phyloP scores from a whole-genome alignment of 1,140 invertebrate species.

The Trinorchestia longiramus region DNA sequence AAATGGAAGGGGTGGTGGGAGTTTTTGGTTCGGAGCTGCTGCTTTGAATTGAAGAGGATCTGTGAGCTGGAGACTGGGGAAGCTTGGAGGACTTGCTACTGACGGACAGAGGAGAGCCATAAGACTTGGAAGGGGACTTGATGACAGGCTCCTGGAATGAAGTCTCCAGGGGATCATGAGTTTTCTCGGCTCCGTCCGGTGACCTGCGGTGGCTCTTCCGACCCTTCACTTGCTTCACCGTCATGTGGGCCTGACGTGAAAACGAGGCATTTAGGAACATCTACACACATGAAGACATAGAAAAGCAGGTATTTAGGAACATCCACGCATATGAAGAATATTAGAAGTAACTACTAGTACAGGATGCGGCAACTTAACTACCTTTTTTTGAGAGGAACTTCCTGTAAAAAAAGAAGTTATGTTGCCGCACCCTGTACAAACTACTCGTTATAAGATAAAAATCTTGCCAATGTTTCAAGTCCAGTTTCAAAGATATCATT shows the following conservation, averaged over 20 bases:
- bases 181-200: conserved; percentile 19
- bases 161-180: not conserved
- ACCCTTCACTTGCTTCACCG: conserved; percentile 6
- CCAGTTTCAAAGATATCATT: no score
- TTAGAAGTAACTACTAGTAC: no score
- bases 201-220: conserved; percentile 44
- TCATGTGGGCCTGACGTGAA: not conserved
- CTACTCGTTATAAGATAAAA: no score
- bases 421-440: no score
- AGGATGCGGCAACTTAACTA: no score
- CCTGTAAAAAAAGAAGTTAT: no score
- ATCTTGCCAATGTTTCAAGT: no score
- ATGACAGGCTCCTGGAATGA: not conserved
- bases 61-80: not conserved
- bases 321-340: no score
- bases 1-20: not conserved
- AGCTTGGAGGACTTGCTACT: not conserved
- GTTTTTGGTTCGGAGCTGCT: not conserved
- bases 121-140: conserved; percentile 5
- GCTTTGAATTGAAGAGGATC: not conserved
- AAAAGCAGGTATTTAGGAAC: not conserved
- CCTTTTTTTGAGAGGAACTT: no score
- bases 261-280: not conserved
- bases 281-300: not conserved
- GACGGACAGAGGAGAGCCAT: not conserved